phyloP scores from a whole-genome alignment of 2,888 invertebrate species.

The Epinotia ramella region DNA sequence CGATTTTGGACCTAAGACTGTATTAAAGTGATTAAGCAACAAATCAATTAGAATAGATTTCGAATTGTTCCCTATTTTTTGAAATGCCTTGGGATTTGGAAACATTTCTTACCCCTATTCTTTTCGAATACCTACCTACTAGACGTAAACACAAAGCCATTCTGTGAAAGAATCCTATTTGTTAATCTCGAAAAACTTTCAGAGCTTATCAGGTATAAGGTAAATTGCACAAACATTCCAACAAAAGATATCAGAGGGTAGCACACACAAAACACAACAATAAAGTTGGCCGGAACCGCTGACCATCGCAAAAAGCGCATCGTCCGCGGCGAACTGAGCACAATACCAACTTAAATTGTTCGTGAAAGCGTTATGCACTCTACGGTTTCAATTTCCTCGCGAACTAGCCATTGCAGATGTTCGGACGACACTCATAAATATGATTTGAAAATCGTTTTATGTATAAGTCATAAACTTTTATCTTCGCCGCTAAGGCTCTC shows the following conservation, averaged over 20 bases:
- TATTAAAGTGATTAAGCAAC: too few relatives aligned
- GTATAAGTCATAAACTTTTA: slow-evolving; percentile 85
- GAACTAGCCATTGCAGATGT: slow-evolving; percentile 81
- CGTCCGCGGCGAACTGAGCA: slow-evolving; percentile 68
- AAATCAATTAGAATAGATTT: too few relatives aligned
- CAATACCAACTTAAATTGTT: slow-evolving; percentile 83
- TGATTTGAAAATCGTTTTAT: slow-evolving; percentile 85
- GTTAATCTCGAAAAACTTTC: slow-evolving; percentile 26
- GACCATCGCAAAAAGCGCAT: slow-evolving; percentile 77
- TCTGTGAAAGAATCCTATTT: slow-evolving; percentile 24
- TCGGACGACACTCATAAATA: slow-evolving; percentile 80
- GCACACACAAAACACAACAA: slow-evolving; percentile 67
- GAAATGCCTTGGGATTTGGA: too few relatives aligned
- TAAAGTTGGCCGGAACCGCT: slow-evolving; percentile 73
- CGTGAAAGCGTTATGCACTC: slow-evolving; percentile 81
- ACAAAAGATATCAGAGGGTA: slow-evolving; percentile 66
- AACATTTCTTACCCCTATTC: background rate
- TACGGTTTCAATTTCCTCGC: slow-evolving; percentile 82
- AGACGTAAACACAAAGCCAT: background rate
- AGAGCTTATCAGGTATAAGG: slow-evolving; percentile 42
- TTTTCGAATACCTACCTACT: background rate
- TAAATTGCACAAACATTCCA: slow-evolving; percentile 61
- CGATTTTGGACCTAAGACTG: background rate
- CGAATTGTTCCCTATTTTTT: too few relatives aligned
- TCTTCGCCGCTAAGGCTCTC: slow-evolving; percentile 70